Percentiles rank a stretch among this genome's conserved stretches.
Evolutionary conservation across 92 coral and sea anemone species (phyloP).

Genomic region (Phenganax marumi): DNA sequence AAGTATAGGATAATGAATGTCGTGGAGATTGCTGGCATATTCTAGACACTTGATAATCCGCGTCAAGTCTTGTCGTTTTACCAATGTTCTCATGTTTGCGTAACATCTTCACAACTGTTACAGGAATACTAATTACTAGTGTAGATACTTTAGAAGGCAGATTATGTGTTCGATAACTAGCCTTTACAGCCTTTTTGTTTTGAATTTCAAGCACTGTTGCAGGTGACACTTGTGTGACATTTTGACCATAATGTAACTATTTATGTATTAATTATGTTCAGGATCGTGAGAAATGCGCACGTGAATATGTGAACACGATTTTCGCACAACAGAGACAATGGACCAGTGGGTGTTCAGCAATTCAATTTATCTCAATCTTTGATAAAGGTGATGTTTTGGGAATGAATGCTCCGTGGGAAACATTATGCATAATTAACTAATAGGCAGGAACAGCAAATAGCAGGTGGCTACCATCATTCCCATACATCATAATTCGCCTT

Average conservation of each 20-base stretch:
- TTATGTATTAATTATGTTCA: neutral
- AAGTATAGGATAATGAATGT: no score
- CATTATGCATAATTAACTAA: neutral
- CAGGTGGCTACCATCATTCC: neutral
- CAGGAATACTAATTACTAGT: no score
- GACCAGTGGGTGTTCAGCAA: no score
- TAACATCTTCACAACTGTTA: no score
- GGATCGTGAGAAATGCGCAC: constrained; percentile 4
- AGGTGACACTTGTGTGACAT: no score
- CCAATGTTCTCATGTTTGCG: no score
- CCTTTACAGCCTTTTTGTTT: neutral
- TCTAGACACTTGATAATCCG: no score
- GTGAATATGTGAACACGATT: neutral
- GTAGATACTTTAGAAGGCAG: no score
- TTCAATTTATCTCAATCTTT: no score
- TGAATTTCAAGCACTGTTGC: neutral
- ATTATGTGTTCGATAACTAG: neutral
- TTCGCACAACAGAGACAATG: neutral
- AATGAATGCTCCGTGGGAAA: neutral
- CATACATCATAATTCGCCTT: neutral
- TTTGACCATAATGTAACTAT: neutral
- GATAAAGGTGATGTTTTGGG: no score
- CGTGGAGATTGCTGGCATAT: no score
- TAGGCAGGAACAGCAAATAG: neutral
- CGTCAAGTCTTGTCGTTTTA: no score